Evolutionary conservation across 2,888 invertebrate species (phyloP).

Genomic region (Sarcophaga variegata): DNA sequence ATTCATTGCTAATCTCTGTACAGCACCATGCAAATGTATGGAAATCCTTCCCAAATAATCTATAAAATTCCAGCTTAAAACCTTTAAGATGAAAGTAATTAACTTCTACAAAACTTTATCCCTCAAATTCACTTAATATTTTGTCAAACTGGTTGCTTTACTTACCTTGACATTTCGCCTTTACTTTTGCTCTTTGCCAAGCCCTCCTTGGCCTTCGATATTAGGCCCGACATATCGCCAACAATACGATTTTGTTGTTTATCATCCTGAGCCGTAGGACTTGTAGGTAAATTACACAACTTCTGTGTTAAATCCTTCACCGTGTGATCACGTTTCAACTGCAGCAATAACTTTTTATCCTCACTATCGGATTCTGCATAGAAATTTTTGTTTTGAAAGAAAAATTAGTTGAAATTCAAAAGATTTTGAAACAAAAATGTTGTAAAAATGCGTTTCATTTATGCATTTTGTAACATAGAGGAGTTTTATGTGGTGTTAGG

Average conservation of each 20-base stretch:
- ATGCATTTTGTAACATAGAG: too few species aligned
- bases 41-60: too few species aligned
- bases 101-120: too few species aligned
- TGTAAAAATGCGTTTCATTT: not conserved
- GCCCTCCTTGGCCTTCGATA: slow-evolving; percentile 96
- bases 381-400: not conserved
- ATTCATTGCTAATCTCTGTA: too few species aligned
- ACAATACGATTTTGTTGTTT: slow-evolving; percentile 85
- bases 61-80: too few species aligned
- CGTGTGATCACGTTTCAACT: slow-evolving; percentile 91
- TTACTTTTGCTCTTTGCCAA: slow-evolving; percentile 93
- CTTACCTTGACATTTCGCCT: slow-evolving; percentile 83
- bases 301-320: slow-evolving; percentile 95
- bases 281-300: slow-evolving; percentile 86
- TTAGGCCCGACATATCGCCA: slow-evolving; percentile 93
- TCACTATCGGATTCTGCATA: slow-evolving; percentile 84
- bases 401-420: not conserved
- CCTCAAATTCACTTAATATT: not conserved
- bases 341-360: slow-evolving; percentile 85
- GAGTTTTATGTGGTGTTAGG: not conserved
- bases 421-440: not conserved
- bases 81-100: too few species aligned
- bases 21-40: too few species aligned
- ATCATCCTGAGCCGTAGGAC: slow-evolving; percentile 83
- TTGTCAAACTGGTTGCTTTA: not conserved